These are phyloP conservation scores for Carollia perspicillata DNA, from an alignment of 2,113 vertebrate genomes.

Conservation along the genomic window DNA sequence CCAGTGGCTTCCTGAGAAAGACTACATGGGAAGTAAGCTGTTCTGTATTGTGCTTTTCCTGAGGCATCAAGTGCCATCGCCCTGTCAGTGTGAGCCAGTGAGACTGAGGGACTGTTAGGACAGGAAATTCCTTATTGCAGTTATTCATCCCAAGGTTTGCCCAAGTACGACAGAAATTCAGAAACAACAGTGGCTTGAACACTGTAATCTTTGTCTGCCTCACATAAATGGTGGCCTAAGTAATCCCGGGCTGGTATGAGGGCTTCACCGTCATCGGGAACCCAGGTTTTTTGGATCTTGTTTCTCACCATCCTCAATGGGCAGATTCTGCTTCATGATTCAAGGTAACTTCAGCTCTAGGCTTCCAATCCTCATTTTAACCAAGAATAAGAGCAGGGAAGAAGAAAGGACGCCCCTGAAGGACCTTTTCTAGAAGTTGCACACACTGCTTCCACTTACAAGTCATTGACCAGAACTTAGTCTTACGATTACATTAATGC, in stretches of 20 bases:
- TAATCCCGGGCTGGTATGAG: no score
- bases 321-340: not conserved
- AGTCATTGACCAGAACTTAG: not conserved
- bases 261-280: not conserved
- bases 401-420: not conserved
- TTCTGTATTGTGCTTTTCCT: not conserved
- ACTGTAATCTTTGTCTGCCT: not conserved
- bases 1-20: not conserved
- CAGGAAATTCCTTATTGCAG: not conserved
- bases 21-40: not conserved
- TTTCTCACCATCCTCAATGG: not conserved
- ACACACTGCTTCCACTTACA: not conserved
- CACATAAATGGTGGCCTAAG: not conserved
- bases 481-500: not conserved
- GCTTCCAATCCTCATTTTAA: not conserved
- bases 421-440: not conserved
- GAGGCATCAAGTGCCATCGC: not conserved
- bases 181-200: not conserved
- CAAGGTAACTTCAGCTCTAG: not conserved
- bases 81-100: not conserved
- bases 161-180: not conserved
- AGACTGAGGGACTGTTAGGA: not conserved
- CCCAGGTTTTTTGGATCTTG: not conserved
- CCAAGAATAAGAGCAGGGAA: not conserved
- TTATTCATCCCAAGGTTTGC: not conserved